Base-by-base conservation (phyloP, 2,888 invertebrate genomes). In the Rhabditoides inermis region DNA sequence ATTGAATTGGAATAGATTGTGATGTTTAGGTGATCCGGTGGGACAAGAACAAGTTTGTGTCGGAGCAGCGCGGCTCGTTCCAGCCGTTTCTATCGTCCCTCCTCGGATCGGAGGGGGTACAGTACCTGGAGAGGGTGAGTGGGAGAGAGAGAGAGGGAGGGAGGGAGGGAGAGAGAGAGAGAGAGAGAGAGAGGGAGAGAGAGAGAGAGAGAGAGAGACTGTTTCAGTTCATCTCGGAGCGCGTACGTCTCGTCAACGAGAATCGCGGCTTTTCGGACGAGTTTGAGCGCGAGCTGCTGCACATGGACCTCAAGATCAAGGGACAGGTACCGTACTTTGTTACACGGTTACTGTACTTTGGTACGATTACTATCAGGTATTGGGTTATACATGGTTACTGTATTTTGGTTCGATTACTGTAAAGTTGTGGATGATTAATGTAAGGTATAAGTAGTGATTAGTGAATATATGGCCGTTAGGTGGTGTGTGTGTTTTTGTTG, bases 201-300 rank as follows among this genome's bases (percentile, higher is more conserved):
- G 32, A 10, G 32, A 32, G 32, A 15, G 10, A 32, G 10, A 32
- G 32, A 7, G 32, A 32, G 10, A 32, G 7, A 32, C 23, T 42
- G 49, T 77, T 81, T 44, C 79, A 90, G 87, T 91, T 95, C 78
- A 88, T 95, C 73, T 91, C 92, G n/a, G 92, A 91, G 79, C 83
- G 94, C 68, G 80, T 94, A 65, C 87, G 88, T 67, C 85, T 90
- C 82, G 82, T 94, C 60, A 92, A 91, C 77, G 85, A 86, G n/a
- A n/a, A n/a, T n/a, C n/a, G n/a, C n/a, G n/a, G n/a, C n/a, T n/a
- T n/a, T n/a, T n/a, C n/a, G n/a, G 94, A 95, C 77, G 89, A 92
- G 76, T 95, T 95, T 78, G 94, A 95, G 79, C 83, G 86, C 75
- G 92, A 94, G 79, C 86, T 85, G 53, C 50, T 52, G 7, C 47